phyloP scores from a whole-genome alignment of 2,113 vertebrate genomes.

The Megaceryle torquata region DNA sequence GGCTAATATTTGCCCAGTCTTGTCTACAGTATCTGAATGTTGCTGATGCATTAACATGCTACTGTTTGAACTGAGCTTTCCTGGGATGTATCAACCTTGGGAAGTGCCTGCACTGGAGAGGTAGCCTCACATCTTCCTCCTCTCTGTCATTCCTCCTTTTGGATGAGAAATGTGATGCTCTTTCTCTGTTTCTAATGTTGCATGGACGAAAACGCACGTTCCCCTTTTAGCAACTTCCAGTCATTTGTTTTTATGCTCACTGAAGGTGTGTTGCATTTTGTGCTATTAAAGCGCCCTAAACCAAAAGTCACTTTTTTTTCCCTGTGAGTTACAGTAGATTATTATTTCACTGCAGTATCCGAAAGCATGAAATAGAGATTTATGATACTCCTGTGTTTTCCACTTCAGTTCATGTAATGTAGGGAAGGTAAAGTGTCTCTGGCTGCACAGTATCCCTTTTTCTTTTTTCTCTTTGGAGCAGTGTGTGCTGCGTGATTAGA shows the following conservation, averaged over 20 bases:
- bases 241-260: slow-evolving; percentile 61
- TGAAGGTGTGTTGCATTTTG: slow-evolving; percentile 39
- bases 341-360: slow-evolving; percentile 53
- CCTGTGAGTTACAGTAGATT: slow-evolving; percentile 47
- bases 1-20: slow-evolving; percentile 39
- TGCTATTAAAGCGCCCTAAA: slow-evolving; percentile 48
- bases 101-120: not conserved
- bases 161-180: slow-evolving; percentile 17
- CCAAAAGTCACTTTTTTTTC: slow-evolving; percentile 52
- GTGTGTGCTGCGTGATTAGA: slow-evolving; percentile 63
- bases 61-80: not conserved
- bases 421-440: slow-evolving; percentile 67
- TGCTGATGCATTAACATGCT: not conserved
- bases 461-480: slow-evolving; percentile 26
- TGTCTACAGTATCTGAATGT: not conserved
- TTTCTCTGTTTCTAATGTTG: not conserved
- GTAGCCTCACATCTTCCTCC: not conserved
- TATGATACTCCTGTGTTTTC: slow-evolving; percentile 63
- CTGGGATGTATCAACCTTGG: not conserved
- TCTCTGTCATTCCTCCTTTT: not conserved
- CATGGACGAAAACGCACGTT: slow-evolving; percentile 22
- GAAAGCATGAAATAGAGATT: slow-evolving; percentile 64
- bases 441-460: slow-evolving; percentile 27
- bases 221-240: slow-evolving; percentile 62
- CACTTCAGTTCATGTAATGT: slow-evolving; percentile 35